Evolutionary conservation across 2,113 vertebrate genomes (phyloP), one percentile per base, ranked within the genome.

Genomic region (Nestor notabilis): DNA sequence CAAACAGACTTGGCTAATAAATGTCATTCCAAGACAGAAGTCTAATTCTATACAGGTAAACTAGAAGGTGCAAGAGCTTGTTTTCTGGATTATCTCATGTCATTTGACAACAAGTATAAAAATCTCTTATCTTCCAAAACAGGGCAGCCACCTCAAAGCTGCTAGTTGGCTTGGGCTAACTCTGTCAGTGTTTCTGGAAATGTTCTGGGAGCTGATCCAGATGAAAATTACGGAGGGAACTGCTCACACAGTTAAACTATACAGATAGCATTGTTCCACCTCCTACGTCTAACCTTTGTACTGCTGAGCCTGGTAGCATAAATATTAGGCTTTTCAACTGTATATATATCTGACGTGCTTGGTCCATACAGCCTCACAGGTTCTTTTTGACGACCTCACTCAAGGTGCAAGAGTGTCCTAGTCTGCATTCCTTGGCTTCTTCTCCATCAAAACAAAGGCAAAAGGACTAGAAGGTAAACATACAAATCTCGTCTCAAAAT

Each of bases 311-410:
- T 44, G 8, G 23, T 44, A 78, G 17, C 15, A n/a, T 15, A 50
- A 70, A 33, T 0, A 0, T 50, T 9, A 58, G n/a, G 5, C 7
- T 74, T 21, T 66, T 43, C 58, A 75, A 44, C 7, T 8, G 1
- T 13, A 3, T n/a, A 6, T 37, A 4, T 33, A 41, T 87, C 44
- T 49, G 6, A 70, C 74, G 3, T 65, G 13, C 7, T 81, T 74
- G 3, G 17, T 41, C 50, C 17, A 9, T 46, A 10, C 4, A 56
- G 15, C 4, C 10, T 87, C 65, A 16, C 14, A 87, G 13, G 8
- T 17, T 39, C 17, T 90, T 71, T 53, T 53, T 46, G 31, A 79
- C 10, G 8, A 46, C 19, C 5, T 76, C 8, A 64, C 1, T 76
- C 15, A 29, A 11, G 21, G 7, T 43, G 14, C 35, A 70, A 46